Evolutionary conservation across 2,113 vertebrate species (phyloP).

Genomic region (Alligator sinensis): DNA sequence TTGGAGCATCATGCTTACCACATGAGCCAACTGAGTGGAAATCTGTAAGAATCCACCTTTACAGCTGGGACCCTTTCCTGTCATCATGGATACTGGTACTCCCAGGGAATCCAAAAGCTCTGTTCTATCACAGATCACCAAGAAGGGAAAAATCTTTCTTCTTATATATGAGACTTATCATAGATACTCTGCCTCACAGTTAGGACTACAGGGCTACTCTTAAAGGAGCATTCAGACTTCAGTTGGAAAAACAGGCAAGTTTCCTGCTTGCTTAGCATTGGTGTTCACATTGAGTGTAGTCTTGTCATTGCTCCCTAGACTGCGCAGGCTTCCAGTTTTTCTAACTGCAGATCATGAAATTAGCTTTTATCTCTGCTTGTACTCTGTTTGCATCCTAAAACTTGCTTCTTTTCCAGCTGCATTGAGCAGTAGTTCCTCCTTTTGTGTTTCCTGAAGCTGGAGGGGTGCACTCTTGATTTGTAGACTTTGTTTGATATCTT

Average conservation of each 20-base stretch:
- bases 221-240: rapidly evolving
- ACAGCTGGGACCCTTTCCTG: not conserved
- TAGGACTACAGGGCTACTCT: not conserved
- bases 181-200: not conserved
- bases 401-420: no score
- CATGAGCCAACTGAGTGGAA: not conserved
- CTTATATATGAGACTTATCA: not conserved
- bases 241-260: not conserved
- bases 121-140: not conserved
- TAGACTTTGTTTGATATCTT: not conserved
- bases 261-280: not conserved
- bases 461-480: not conserved
- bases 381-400: no score
- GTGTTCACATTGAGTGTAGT: not conserved
- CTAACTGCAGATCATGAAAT: not conserved
- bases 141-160: not conserved
- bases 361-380: not conserved
- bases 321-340: not conserved
- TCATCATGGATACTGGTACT: not conserved
- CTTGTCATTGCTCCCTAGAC: not conserved
- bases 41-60: not conserved
- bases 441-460: not conserved
- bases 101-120: not conserved
- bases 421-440: not conserved
- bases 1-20: not conserved